Base-by-base conservation (phyloP, 2,113 vertebrate genomes). In the Sylvia atricapilla region DNA sequence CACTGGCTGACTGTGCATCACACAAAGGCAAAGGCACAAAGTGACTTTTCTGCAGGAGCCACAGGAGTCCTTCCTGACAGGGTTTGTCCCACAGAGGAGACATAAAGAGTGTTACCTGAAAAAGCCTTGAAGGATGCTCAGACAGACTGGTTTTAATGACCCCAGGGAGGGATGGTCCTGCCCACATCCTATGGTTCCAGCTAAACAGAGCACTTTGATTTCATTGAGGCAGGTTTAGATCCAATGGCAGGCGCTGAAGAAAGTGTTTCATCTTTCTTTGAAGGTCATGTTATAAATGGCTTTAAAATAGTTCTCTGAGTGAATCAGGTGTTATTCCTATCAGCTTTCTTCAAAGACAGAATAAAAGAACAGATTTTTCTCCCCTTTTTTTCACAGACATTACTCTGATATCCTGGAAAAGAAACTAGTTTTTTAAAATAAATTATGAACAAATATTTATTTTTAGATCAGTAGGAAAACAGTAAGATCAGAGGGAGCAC, bases 381-480 rank as follows among this genome's bases (percentile, higher is more conserved):
- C 2, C 7, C 27, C 25, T 87, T 70, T 92, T 55, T 87, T 88
- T 93, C 20, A 37, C 27, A 90, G 43, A 28, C 35, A 20, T 87
- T 90, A 73, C 66, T 95, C 35, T 93, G 85, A 63, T 90, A 81
- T 44, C n/a, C 37, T 82, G 69, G 84, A 96, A 94, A 82, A 92
- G 67, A 85, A 95, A 70, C 7, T 23, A 19, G 1, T 41, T 83
- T 92, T 80, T 35, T 5, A 46, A 76, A 79, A 69, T 39, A 75
- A 91, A 74, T 35, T 35, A 35, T 37, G 58, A 83, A 17, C 11
- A 90, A 90, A 84, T 81, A 77, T 21, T 55, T 75, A 90, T 84
- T 92, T 93, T 95, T 94, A 91, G 86, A 85, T 91, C 35, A 77
- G 53, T 80, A 87, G n/a, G 21, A 83, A 95, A 90, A 76, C 62